phyloP scores from a whole-genome alignment of 1,140 invertebrate genomes.

The Nilaparvata lugens region DNA sequence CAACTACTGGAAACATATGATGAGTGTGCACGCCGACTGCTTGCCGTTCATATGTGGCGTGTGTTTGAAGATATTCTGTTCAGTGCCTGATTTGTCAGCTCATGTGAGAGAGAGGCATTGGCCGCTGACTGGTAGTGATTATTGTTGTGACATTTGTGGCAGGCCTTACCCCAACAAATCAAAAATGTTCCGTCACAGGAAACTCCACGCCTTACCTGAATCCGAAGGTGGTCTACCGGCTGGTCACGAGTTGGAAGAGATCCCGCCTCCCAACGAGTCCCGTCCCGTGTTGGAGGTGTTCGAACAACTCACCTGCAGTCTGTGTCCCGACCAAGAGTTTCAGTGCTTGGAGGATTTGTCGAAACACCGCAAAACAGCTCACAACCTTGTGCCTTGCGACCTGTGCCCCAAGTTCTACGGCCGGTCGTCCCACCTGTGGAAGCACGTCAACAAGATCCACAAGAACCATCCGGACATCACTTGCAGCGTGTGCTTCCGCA shows the following conservation, averaged over 20 bases:
- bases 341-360: constrained; percentile 41
- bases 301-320: constrained; percentile 36
- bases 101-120: constrained; percentile 41
- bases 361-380: constrained; percentile 42
- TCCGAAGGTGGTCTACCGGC: constrained; percentile 16
- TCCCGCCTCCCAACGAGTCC: constrained; percentile 6
- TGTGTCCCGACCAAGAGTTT: constrained; percentile 38
- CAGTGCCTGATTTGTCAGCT: constrained; percentile 36
- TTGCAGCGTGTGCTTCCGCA: constrained; percentile 47
- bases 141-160: constrained; percentile 45
- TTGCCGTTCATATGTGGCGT: constrained; percentile 45
- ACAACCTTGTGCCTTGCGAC: constrained; percentile 49
- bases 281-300: neutral
- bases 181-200: constrained; percentile 44
- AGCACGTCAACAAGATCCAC: constrained; percentile 51
- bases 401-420: constrained; percentile 52
- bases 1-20: constrained; percentile 47
- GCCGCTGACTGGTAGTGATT: constrained; percentile 41
- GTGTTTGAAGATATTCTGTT: constrained; percentile 43
- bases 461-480: constrained; percentile 50
- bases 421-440: constrained; percentile 50
- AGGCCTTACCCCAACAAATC: constrained; percentile 44
- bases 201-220: constrained; percentile 35
- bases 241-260: constrained; percentile 13
- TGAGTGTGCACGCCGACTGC: constrained; percentile 44